Evolutionary conservation across 2,113 vertebrate genomes (phyloP).

Genomic region (cattle (Bos taurus)): DNA sequence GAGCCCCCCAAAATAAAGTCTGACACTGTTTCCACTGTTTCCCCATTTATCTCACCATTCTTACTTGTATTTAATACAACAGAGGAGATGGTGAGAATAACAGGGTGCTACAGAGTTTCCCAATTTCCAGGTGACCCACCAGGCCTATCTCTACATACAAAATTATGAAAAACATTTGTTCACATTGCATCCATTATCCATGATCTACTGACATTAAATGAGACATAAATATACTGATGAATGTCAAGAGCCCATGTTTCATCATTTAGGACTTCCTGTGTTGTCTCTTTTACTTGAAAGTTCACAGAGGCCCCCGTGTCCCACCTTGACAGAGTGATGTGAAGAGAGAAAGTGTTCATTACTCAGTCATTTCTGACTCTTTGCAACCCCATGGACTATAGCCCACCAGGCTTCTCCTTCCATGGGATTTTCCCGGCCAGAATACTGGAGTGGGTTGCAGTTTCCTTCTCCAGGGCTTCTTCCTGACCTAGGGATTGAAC

Average conservation of each 20-base stretch:
- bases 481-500: neutral
- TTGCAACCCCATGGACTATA: neutral
- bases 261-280: neutral
- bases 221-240: neutral
- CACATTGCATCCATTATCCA: neutral
- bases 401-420: neutral
- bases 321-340: accelerated
- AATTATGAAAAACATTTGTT: neutral
- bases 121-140: neutral
- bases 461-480: neutral
- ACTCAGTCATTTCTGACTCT: neutral
- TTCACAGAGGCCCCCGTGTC: too few relatives aligned
- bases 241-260: accelerated
- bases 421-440: neutral
- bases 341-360: neutral
- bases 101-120: accelerated
- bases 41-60: neutral
- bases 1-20: too few relatives aligned
- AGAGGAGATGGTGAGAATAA: neutral
- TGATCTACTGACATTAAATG: neutral
- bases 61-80: neutral
- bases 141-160: neutral
- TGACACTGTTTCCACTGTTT: too few relatives aligned
- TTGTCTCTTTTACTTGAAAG: too few relatives aligned
- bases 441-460: neutral